Conservation (phyloP, 2,113 vertebrate genomes). For the Anolis carolinensis region DNA sequence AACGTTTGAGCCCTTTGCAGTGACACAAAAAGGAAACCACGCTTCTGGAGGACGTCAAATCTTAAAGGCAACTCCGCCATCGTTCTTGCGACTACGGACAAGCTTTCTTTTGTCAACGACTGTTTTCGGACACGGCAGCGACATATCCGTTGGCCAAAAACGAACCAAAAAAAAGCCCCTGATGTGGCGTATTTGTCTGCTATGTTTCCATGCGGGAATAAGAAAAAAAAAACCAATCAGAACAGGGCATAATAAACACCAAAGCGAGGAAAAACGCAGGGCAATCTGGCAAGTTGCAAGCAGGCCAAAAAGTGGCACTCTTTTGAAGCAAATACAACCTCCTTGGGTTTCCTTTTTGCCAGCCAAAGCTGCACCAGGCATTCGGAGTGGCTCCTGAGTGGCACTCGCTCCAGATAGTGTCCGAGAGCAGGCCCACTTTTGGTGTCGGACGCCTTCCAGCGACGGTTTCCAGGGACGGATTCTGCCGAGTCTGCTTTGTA, state of each 20-base stretch:
- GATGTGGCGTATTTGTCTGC: slow-evolving; percentile 43
- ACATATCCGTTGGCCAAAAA: slow-evolving; percentile 41
- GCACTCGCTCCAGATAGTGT: slow-evolving; percentile 19
- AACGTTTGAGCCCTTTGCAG: not conserved
- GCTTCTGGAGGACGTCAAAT: not conserved
- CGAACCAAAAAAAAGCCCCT: slow-evolving; percentile 49
- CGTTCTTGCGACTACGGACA: not conserved
- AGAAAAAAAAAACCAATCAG: slow-evolving; percentile 46
- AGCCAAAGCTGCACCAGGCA: slow-evolving; percentile 32
- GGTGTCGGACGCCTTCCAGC: not conserved
- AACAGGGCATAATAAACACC: slow-evolving; percentile 9
- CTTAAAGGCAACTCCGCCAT: slow-evolving; percentile 19
- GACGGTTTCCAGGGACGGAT: slow-evolving; percentile 55
- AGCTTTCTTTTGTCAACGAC: not conserved
- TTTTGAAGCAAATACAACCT: not conserved
- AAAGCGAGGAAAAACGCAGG: slow-evolving; percentile 50
- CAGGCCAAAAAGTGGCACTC: slow-evolving; percentile 13
- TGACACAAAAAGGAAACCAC: not conserved
- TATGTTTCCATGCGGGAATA: slow-evolving; percentile 67
- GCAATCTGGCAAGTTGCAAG: slow-evolving; percentile 14
- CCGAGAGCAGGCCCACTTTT: slow-evolving; percentile 35
- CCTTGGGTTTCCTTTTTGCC: too few species aligned
- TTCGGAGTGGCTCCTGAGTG: not conserved
- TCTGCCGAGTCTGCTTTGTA: slow-evolving; percentile 53
- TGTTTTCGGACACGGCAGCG: not conserved